Evolutionary conservation across 2,797 vertebrate genomes (phyloP), one percentile per base, ranked within the genome.

Genomic region (Ctenopoma kingsleyae): DNA sequence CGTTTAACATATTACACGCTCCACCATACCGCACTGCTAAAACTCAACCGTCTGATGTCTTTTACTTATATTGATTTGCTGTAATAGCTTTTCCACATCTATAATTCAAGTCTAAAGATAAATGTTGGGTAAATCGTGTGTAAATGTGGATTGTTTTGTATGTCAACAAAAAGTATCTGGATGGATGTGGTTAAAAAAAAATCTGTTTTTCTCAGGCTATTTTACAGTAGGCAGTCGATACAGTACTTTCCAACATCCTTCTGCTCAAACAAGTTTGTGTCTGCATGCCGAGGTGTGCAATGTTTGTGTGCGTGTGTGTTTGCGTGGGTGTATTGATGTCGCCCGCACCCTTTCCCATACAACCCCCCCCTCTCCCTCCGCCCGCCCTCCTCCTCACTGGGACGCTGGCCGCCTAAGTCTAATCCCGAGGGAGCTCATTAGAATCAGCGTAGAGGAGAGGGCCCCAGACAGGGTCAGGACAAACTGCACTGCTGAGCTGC

Each of bases 391-490:
- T 5, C 73, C 84, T 91, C 88, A 88, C 84, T 82, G 84, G 89
- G 87, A 90, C 83, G 75, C 84, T 74, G 80, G 81, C 72, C 30
- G 83, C 76, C 89, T 68, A 68, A 78, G 71, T 79, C 76, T 67
- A 57, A 60, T 90, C 92, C 85, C 87, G 1, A 4, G 89, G 90
- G 93, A 93, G 87, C 93, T 94, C 92, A 94, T 94, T 94, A 94
- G 89, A 91, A 90, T 90, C 87, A 84, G 64, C 52, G 43, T 76
- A 56, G 90, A 91, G 88, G 79, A 82, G 82, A 80, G 78, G 90
- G 78, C 84, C 89, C 81, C 86, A 87, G 90, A 91, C 89, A 86
- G 86, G 91, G 91, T 91, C 90, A 90, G 87, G 90, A 92, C 87
- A 84, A 91, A 88, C 86, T 78, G 79, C 82, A 58, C 71, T 1